Base-by-base conservation (phyloP, 2,888 invertebrate species). In the Thelaira solivaga region DNA sequence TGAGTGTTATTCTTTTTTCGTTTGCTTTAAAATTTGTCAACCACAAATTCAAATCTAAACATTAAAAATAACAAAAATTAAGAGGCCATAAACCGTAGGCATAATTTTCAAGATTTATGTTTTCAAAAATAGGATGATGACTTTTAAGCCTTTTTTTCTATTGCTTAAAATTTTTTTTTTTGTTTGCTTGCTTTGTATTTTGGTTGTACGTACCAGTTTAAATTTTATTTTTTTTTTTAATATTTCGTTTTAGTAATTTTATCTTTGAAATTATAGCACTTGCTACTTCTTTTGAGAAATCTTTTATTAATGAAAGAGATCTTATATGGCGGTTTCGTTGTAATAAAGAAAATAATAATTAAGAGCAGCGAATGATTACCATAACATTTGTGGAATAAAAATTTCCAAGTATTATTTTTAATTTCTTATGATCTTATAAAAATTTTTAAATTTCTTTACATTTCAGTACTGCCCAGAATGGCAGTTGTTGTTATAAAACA, bases 401-500 rank as follows among this genome's bases (percentile, higher is more conserved):
- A 49, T 77, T n/a, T 77, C 76, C 76, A 26, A 41, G 76, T 76
- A 76, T 67, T 49, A 59, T 75, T 36, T 67, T 22, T 53, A 34
- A 45, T 45, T 59, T 31, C 29, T 26, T 5, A 43, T 49, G 39
- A 72, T 67, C 59, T 80, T 22, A 49, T 24, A 20, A 39, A 22
- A 59, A 39, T 18, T 71, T 61, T 7, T 61, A 51, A 67, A 57
- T 55, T 72, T 75, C 62, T 59, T 62, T 51, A 72, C 68, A 75
- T 79, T 83, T 83, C 82, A 82, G n/a, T n/a, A n/a, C n/a, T n/a
- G n/a, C n/a, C n/a, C n/a, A n/a, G n/a, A n/a, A n/a, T 83, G 83
- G 81, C 82, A 82, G 82, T 81, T 84, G 82, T 36, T 31, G 36
- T 82, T 82, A 81, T 76, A 39, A 34, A 36, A 34, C 83, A 81